Evolutionary conservation across 2,888 invertebrate species (phyloP).

Genomic region (Didymodactylos carnosus): DNA sequence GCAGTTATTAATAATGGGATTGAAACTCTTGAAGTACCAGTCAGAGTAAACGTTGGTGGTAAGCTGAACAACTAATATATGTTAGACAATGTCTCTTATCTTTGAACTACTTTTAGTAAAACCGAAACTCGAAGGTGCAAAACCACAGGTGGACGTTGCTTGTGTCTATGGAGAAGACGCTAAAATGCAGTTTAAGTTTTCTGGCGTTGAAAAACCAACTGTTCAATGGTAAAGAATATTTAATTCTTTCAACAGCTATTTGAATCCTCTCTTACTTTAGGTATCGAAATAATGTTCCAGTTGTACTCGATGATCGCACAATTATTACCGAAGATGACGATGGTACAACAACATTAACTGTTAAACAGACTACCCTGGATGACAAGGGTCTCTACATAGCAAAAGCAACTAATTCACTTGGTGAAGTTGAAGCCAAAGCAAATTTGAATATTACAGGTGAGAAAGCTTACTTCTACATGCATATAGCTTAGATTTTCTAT

Average conservation of each 20-base stretch:
- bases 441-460: constrained; percentile 1
- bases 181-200: no score
- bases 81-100: not conserved
- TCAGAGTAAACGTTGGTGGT: not conserved
- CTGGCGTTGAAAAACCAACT: no score
- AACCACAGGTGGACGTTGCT: not conserved
- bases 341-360: not conserved
- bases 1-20: not conserved
- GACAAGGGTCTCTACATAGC: constrained; percentile 12
- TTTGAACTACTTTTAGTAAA: not conserved
- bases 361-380: not conserved
- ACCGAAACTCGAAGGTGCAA: not conserved
- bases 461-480: no score
- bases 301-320: not conserved
- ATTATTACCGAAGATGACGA: not conserved
- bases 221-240: no score
- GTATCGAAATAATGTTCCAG: no score
- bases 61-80: not conserved
- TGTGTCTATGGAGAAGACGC: not conserved
- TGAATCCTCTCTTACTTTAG: no score
- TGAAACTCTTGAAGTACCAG: not conserved
- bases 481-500: no score
- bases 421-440: constrained; percentile 5
- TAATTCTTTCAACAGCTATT: no score
- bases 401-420: constrained; percentile 12